These are phyloP conservation scores for Rostratula benghalensis DNA, from an alignment of 2,113 vertebrate species.

Conservation along the genomic window DNA sequence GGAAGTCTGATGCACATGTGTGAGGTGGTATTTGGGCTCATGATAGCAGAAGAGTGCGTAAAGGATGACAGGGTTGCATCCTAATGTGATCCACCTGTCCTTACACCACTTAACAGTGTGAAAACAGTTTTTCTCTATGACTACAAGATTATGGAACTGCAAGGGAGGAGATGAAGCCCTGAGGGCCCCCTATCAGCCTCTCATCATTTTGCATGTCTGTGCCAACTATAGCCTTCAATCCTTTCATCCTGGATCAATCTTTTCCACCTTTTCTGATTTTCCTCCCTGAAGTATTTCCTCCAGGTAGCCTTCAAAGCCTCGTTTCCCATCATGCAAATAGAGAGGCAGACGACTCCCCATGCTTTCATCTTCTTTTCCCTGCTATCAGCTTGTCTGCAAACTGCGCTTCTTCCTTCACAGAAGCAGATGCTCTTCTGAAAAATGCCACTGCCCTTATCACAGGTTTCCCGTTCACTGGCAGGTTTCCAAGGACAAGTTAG, in stretches of 20 bases:
- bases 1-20: not conserved
- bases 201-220: not conserved
- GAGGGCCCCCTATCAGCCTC: not conserved
- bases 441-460: not conserved
- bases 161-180: not conserved
- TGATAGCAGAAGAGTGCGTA: not conserved
- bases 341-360: not conserved
- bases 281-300: not conserved
- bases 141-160: not conserved
- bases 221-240: not conserved
- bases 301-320: not conserved
- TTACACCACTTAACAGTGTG: not conserved
- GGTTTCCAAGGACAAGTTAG: not conserved
- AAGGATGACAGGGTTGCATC: not conserved
- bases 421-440: not conserved
- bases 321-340: not conserved
- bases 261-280: not conserved
- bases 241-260: not conserved
- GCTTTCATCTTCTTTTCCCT: not conserved
- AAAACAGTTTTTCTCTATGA: not conserved
- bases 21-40: not conserved
- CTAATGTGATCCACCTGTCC: not conserved
- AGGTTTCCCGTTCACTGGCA: not conserved
- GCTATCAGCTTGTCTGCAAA: not conserved
- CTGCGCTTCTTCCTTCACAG: not conserved